phyloP scores from a whole-genome alignment of 1,140 invertebrate genomes.

The Delia radicum region DNA sequence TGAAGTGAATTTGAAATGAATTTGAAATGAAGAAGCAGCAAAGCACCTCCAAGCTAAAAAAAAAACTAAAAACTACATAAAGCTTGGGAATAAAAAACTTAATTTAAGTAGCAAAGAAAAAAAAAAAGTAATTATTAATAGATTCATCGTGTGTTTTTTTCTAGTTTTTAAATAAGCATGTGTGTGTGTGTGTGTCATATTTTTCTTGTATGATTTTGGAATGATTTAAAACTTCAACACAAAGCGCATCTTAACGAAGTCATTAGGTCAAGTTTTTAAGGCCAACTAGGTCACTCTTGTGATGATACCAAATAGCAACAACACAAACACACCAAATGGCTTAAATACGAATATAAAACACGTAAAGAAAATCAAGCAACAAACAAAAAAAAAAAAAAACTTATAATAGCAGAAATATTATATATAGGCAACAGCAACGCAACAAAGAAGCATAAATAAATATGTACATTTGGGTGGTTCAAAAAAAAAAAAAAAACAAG shows the following conservation, averaged over 20 bases:
- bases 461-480: too few species aligned
- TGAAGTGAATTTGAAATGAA: too few species aligned
- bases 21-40: too few species aligned
- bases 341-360: not conserved
- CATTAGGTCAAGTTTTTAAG: constrained; percentile 55
- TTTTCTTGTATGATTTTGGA: not conserved
- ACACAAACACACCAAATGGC: not conserved
- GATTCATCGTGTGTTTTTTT: not conserved
- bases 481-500: too few species aligned
- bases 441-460: too few species aligned
- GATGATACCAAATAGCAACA: constrained; percentile 25
- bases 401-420: too few species aligned
- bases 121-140: not conserved
- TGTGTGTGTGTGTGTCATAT: not conserved
- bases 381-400: not conserved
- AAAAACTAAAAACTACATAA: too few species aligned
- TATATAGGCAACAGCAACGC: too few species aligned
- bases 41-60: too few species aligned
- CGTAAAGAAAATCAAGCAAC: not conserved
- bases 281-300: constrained; percentile 48
- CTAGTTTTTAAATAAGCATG: not conserved
- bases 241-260: constrained; percentile 36
- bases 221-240: constrained; percentile 14
- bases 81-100: not conserved
- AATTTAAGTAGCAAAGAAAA: not conserved